Percentiles rank a stretch among this genome's conserved stretches.
Evolutionary conservation across 37 sponge, comb jelly and placozoan genomes (phyloP).

Genomic region (Halisarca cf. caerulea): DNA sequence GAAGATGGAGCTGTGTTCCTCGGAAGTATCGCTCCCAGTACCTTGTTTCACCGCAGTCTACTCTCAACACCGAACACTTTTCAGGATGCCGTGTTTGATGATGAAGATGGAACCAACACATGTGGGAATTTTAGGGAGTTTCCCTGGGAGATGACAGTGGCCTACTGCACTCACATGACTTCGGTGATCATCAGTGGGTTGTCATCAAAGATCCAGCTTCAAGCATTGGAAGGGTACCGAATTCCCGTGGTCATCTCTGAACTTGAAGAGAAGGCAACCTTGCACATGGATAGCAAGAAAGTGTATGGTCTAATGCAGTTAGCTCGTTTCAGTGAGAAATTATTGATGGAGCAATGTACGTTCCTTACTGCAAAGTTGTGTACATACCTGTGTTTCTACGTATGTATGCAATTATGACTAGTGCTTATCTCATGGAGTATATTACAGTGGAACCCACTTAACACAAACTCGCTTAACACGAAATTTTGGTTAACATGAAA

Average conservation of each 20-base stretch:
- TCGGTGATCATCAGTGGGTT: conserved; percentile 50
- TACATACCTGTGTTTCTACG: not conserved
- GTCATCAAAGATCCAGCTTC: conserved; percentile 50
- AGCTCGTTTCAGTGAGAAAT: not conserved
- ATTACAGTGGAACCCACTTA: too few relatives aligned
- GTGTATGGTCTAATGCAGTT: conserved; percentile 51
- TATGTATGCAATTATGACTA: too few relatives aligned
- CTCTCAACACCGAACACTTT: conserved; percentile 34
- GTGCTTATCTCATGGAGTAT: too few relatives aligned
- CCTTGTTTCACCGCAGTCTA: conserved; percentile 45
- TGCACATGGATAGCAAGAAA: not conserved
- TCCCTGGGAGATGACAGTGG: conserved; percentile 52
- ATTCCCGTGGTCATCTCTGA: not conserved
- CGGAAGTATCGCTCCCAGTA: conserved; percentile 68
- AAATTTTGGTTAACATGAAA: too few relatives aligned
- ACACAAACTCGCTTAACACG: too few relatives aligned
- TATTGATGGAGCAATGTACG: not conserved
- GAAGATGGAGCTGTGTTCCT: conserved; percentile 45
- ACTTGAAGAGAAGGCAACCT: not conserved
- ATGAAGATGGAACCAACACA: not conserved
- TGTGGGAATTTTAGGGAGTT: conserved; percentile 30
- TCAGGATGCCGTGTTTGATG: not conserved
- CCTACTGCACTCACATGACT: conserved; percentile 41
- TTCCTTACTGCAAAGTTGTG: not conserved
- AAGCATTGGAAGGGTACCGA: conserved; percentile 48